Base-by-base conservation (phyloP, 2,113 vertebrate species). In the Nannobrachium achirus region DNA sequence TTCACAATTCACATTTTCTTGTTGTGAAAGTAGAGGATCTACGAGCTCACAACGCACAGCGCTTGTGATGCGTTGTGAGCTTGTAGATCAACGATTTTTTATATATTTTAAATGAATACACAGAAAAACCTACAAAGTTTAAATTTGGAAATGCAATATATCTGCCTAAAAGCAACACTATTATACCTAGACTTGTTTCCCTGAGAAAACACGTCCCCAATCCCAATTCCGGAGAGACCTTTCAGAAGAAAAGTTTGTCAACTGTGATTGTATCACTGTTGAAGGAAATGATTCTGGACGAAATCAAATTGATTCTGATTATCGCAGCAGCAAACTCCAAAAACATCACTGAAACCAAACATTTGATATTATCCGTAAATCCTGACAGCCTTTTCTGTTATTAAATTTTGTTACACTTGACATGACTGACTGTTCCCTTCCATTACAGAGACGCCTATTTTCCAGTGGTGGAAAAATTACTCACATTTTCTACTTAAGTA, bases 401-500 rank as follows among this genome's bases (percentile, higher is more conserved):
- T n/a, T 80, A 41, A 69, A 77, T 76, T 76, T 79, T 76, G 64
- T 78, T 39, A 76, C 68, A 68, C 71, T 80, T 72, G n/a, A n/a
- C n/a, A n/a, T n/a, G n/a, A n/a, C n/a, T 25, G 56, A 76, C 51
- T 78, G 69, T 58, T 19, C n/a, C 16, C 74, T 73, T 69, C 46
- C 66, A 78, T 15, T 69, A 71, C n/a, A 44, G 40, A 49, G 8
- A 59, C 60, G 67, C 56, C 19, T 61, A 71, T 81, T 79, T 78
- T 55, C 76, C n/a, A n/a, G n/a, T n/a, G n/a, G n/a, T n/a, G n/a
- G n/a, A n/a, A n/a, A n/a, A n/a, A n/a, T n/a, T n/a, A n/a, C n/a
- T n/a, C n/a, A n/a, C n/a, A n/a, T n/a, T n/a, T n/a, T n/a, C n/a
- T n/a, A n/a, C n/a, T n/a, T n/a, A n/a, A n/a, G n/a, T n/a, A n/a